Evolutionary conservation across 2,113 vertebrate species (phyloP).

Genomic region (Tragulus kanchil): DNA sequence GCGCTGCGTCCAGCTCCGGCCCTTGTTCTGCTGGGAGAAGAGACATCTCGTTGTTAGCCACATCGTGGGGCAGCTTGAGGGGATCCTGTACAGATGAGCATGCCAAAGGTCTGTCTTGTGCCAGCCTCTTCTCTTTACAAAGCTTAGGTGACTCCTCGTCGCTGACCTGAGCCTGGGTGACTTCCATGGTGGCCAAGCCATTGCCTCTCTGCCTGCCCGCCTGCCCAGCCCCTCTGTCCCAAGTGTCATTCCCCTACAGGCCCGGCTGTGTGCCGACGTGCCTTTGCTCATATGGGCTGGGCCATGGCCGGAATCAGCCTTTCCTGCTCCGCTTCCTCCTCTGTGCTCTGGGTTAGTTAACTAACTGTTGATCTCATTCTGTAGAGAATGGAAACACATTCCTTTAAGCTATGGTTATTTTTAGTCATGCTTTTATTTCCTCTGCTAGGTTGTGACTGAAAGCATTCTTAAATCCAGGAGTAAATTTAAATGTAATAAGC

Average conservation of each 20-base stretch:
- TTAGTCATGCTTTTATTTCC: neutral
- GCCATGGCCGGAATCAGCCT: neutral
- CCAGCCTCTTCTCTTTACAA: neutral
- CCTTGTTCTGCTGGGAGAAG: neutral
- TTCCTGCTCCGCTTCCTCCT: neutral
- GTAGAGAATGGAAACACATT: neutral
- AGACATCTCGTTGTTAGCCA: neutral
- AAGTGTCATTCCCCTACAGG: neutral
- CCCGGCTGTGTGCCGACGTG: neutral
- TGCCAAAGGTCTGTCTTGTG: neutral
- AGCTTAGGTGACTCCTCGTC: neutral
- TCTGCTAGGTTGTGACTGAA: neutral
- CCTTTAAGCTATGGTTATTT: conserved; percentile 2
- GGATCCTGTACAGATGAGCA: neutral
- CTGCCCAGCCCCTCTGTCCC: neutral
- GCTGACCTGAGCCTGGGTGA: neutral
- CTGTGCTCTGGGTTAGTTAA: neutral
- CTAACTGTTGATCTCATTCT: neutral
- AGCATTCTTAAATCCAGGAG: neutral
- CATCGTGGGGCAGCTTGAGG: too few species aligned
- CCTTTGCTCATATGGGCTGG: neutral
- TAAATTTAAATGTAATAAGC: neutral
- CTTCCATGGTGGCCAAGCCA: neutral
- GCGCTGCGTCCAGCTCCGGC: neutral
- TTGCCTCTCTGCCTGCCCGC: neutral